Percentiles rank a stretch among this genome's conserved stretches.
phyloP scores from a whole-genome alignment of 2,888 invertebrate genomes.

The Acleris laterana region DNA sequence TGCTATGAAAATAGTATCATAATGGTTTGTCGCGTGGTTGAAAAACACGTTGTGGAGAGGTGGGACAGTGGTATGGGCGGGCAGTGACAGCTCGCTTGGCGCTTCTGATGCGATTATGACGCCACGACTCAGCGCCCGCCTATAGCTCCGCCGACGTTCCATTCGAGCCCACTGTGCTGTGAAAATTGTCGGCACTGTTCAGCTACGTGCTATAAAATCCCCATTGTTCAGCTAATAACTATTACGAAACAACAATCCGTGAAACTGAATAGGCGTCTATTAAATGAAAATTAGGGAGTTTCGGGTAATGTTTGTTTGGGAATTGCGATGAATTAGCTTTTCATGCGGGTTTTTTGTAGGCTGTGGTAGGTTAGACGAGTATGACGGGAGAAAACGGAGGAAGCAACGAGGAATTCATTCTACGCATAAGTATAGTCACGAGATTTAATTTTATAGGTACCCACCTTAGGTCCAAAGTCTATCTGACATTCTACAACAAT shows the following conservation, averaged over 20 bases:
- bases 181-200: constrained; percentile 80
- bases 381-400: too few relatives aligned
- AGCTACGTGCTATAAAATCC: constrained; percentile 73
- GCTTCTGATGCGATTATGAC: constrained; percentile 88
- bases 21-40: constrained; percentile 79
- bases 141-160: constrained; percentile 75
- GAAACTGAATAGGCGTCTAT: constrained; percentile 61
- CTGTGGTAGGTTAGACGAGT: too few relatives aligned
- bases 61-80: constrained; percentile 48
- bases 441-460: too few relatives aligned
- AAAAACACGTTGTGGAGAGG: constrained; percentile 60
- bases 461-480: too few relatives aligned
- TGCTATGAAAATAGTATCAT: constrained; percentile 79
- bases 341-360: too few relatives aligned
- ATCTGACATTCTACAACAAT: too few relatives aligned
- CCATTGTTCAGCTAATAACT: constrained; percentile 81
- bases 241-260: constrained; percentile 78
- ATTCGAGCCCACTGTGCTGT: constrained; percentile 75
- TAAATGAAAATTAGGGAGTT: constrained; percentile 47
- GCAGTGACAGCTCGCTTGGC: constrained; percentile 53
- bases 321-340: background rate
- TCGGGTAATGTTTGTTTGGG: constrained; percentile 12
- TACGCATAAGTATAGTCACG: too few relatives aligned
- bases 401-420: too few relatives aligned
- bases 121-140: constrained; percentile 86